Evolutionary conservation across 2,888 invertebrate species (phyloP).

Genomic region (Ctenicera cuprea): DNA sequence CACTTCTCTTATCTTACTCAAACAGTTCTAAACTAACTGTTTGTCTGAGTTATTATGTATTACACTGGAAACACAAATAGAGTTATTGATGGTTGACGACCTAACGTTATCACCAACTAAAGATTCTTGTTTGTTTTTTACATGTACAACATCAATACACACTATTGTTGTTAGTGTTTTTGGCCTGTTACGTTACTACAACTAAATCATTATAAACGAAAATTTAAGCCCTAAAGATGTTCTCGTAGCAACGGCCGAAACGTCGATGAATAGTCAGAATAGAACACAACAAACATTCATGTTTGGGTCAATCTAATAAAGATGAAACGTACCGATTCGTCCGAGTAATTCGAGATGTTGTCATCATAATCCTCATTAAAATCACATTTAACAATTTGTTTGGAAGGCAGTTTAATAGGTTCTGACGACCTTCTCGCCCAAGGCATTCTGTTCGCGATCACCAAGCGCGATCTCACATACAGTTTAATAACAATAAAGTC

Average conservation of each 20-base stretch:
- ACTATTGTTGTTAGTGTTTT: too few relatives aligned
- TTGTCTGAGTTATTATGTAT: neutral
- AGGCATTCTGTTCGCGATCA: slow-evolving; percentile 59
- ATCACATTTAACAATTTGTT: slow-evolving; percentile 55
- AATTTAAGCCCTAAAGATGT: too few relatives aligned
- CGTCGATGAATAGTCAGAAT: too few relatives aligned
- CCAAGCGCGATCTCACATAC: slow-evolving; percentile 30
- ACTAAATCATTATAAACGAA: too few relatives aligned
- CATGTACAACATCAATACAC: neutral
- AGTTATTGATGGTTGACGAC: slow-evolving; percentile 25
- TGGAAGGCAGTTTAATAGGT: slow-evolving; percentile 57
- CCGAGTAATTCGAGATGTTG: slow-evolving; percentile 63
- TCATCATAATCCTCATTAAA: slow-evolving; percentile 62
- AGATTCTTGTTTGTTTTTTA: neutral
- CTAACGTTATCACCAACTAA: neutral
- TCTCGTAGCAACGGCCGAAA: too few relatives aligned
- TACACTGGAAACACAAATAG: slow-evolving; percentile 8
- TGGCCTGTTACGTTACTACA: too few relatives aligned
- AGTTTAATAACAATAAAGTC: slow-evolving; percentile 22
- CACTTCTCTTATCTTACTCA: slow-evolving; percentile 15
- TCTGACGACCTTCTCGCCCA: slow-evolving; percentile 67
- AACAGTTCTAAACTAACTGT: slow-evolving; percentile 11
- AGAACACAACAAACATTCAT: too few relatives aligned
- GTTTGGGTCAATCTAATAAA: neutral
- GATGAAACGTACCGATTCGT: slow-evolving; percentile 66